Evolutionary conservation across 1,140 invertebrate genomes (phyloP).

Genomic region (Drosophila tropicalis): DNA sequence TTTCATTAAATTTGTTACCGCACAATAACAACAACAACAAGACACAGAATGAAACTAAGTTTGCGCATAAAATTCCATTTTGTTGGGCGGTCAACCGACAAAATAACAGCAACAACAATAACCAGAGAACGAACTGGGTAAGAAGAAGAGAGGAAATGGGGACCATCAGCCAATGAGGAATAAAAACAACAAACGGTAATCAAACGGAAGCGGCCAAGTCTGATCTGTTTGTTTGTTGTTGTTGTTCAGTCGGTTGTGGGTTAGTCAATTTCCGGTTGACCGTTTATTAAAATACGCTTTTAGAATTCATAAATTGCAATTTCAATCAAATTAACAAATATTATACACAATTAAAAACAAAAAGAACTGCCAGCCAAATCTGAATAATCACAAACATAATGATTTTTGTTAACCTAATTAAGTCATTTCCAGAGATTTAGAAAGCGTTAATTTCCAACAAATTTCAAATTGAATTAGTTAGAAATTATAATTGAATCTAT

Average conservation of each 20-base stretch:
- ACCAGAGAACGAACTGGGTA: slow-evolving; percentile 15
- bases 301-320: slow-evolving; percentile 42
- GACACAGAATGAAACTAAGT: slow-evolving; percentile 29
- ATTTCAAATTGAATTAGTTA: slow-evolving; percentile 22
- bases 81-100: slow-evolving; percentile 18
- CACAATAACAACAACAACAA: slow-evolving; percentile 17
- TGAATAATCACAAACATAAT: slow-evolving; percentile 28
- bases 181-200: slow-evolving; percentile 54
- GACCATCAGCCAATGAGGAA: no score
- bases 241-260: slow-evolving; percentile 23
- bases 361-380: slow-evolving; percentile 16
- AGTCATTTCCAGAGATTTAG: background rate
- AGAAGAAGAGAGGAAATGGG: background rate
- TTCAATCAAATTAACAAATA: slow-evolving; percentile 47
- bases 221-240: slow-evolving; percentile 38
- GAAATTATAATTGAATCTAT: background rate
- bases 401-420: slow-evolving; percentile 6
- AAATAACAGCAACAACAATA: slow-evolving; percentile 28
- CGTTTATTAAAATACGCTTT: slow-evolving; percentile 48
- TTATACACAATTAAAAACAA: slow-evolving; percentile 27
- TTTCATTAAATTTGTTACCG: slow-evolving; percentile 55
- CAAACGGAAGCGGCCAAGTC: slow-evolving; percentile 68
- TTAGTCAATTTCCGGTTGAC: slow-evolving; percentile 72
- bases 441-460: background rate
- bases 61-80: slow-evolving; percentile 14